These are phyloP conservation scores for Leptinotarsa tumamoca DNA, from an alignment of 2,888 invertebrate genomes.

Conservation along the genomic window DNA sequence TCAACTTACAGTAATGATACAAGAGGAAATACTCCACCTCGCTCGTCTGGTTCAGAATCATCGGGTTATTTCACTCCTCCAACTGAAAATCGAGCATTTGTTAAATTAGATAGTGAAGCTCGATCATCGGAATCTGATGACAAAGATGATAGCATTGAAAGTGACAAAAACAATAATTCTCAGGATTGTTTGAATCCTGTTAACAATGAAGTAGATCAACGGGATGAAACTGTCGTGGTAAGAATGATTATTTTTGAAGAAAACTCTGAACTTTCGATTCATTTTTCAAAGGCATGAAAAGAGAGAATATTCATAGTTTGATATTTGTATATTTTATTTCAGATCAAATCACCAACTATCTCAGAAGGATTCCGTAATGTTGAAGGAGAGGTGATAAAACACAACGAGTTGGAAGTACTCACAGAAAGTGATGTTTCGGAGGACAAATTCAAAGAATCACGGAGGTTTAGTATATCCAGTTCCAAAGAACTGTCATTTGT, in stretches of 20 bases:
- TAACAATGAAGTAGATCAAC: conserved; percentile 11
- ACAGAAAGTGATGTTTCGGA: neutral
- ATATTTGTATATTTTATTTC: neutral
- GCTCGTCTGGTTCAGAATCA: conserved; percentile 64
- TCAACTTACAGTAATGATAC: conserved; percentile 27
- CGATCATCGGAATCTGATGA: conserved; percentile 40
- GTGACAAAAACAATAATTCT: conserved; percentile 43
- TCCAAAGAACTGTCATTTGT: conserved; percentile 35
- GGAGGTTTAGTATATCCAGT: conserved; percentile 36
- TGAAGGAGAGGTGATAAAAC: conserved; percentile 22
- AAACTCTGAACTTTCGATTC: neutral
- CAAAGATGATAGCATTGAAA: conserved; percentile 33
- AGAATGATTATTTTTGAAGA: neutral
- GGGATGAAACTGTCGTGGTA: conserved; percentile 24
- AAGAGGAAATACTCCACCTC: conserved; percentile 37
- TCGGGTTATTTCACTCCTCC: conserved; percentile 66
- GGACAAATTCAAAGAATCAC: neutral
- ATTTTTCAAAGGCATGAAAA: no score
- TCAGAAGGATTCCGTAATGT: conserved; percentile 37
- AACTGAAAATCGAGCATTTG: conserved; percentile 57
- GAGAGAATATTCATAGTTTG: no score
- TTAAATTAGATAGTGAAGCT: conserved; percentile 52
- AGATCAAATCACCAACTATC: conserved; percentile 34
- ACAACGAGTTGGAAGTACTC: neutral
- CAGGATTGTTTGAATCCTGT: conserved; percentile 23